Base-by-base conservation (phyloP, 92 coral and sea anemone species). In the Isaurus tuberculatus region DNA sequence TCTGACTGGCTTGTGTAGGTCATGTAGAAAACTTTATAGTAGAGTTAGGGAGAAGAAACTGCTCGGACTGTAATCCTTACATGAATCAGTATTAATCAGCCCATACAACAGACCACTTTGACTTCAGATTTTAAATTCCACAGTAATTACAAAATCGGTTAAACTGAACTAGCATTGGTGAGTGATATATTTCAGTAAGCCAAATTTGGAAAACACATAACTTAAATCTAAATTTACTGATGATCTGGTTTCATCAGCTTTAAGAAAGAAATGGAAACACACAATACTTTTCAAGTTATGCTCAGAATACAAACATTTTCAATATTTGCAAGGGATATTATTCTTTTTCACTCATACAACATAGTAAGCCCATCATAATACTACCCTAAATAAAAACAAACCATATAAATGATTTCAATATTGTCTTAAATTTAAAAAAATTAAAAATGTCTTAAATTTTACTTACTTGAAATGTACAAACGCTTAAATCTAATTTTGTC, bases 161-260 rank as follows among this genome's bases (percentile, higher is more conserved):
- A n/a, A 30, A 23, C 46, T 74, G 22, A 57, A 55, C 81, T 32
- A 30, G 25, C 29, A 19, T 48, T 2, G 16, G 16, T 53, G 6
- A 1, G 48, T 36, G 2, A 77, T 34, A 55, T 14, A 23, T 57
- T 30, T 63, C 68, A 31, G 32, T 30, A 32, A 55, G 27, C 82
- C 82, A 77, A 77, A 77, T 77, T 57, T 77, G 82, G 82, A 77
- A 77, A 15, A 25, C 28, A 27, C 19, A 65, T 25, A 46, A 11
- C 20, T 29, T 3, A 51, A n/a, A 33, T 77, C 82, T 77, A 77
- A 77, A 33, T 34, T 77, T 77, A 77, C 82, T 77, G 82, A 77
- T 77, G 82, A 77, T 67, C 82, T 77, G 58, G 30, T 30, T 10
- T 15, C 15, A 77, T 8, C 69, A 57, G 70, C 22, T 3, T 77